phyloP scores from a whole-genome alignment of 2,797 vertebrate genomes.

The Balearica regulorum region DNA sequence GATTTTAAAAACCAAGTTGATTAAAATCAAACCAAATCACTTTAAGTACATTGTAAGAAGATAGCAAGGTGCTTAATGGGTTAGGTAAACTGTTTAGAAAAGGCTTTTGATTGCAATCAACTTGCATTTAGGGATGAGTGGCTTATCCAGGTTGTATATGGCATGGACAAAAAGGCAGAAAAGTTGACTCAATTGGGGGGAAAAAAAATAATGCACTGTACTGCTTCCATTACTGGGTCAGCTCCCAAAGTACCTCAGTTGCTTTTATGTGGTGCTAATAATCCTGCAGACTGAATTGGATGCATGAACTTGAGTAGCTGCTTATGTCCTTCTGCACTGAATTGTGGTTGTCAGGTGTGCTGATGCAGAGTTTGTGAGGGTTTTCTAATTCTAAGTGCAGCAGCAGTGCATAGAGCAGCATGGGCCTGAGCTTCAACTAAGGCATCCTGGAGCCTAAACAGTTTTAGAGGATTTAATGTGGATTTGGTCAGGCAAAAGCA shows the following conservation, averaged over 20 bases:
- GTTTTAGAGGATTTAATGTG: not conserved
- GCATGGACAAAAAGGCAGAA: not conserved
- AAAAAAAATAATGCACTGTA: not conserved
- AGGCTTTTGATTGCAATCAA: not conserved
- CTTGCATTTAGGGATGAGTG: not conserved
- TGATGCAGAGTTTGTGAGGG: not conserved
- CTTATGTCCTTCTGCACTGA: not conserved
- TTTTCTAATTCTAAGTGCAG: not conserved
- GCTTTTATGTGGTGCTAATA: not conserved
- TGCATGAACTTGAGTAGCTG: not conserved
- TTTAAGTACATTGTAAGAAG: not conserved
- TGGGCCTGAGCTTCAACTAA: not conserved
- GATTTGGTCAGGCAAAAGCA: not conserved
- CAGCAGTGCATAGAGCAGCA: not conserved
- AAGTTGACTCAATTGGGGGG: rapidly evolving
- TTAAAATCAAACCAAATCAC: not conserved
- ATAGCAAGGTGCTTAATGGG: not conserved
- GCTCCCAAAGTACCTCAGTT: not conserved
- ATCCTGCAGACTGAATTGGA: not conserved
- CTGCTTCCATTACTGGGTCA: not conserved
- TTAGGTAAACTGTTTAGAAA: not conserved
- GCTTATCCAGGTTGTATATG: not conserved
- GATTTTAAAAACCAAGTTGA: not conserved
- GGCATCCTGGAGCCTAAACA: not conserved
- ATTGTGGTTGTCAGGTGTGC: not conserved